These are phyloP conservation scores for Naja naja DNA, from an alignment of 2,113 vertebrate species.

Conservation along the genomic window DNA sequence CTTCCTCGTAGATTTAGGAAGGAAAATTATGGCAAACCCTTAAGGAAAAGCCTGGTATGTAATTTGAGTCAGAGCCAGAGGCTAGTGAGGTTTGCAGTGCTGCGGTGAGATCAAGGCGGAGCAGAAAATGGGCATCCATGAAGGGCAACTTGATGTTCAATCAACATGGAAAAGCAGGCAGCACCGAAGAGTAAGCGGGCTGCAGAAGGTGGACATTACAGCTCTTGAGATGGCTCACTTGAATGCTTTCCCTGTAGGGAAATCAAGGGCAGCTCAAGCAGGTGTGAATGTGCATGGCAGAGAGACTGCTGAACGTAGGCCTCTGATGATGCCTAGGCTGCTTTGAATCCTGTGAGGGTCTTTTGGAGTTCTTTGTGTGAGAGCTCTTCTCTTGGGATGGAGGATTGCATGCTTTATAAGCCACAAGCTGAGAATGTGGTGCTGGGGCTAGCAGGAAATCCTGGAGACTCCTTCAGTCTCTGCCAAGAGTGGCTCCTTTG, in stretches of 20 bases:
- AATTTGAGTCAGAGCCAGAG: slow-evolving; percentile 22
- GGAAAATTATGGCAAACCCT: slow-evolving; percentile 37
- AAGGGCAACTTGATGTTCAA: too few species aligned
- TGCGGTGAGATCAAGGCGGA: neutral
- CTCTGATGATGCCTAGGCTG: neutral
- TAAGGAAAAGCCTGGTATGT: neutral
- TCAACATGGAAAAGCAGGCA: neutral
- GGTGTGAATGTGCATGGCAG: neutral
- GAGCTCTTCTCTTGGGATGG: slow-evolving; percentile 6
- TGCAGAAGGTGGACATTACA: neutral
- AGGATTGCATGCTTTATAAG: neutral
- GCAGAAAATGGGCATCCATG: neutral
- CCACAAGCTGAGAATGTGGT: neutral
- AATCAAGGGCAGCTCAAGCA: neutral
- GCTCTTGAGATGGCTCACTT: neutral
- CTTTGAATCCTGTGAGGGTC: neutral
- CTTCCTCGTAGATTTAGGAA: slow-evolving; percentile 10
- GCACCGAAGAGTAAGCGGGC: neutral
- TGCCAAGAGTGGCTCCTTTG: neutral
- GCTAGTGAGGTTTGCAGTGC: slow-evolving; percentile 41
- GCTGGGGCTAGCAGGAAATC: neutral
- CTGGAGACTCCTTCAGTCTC: neutral
- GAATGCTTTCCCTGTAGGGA: neutral
- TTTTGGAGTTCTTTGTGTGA: neutral
- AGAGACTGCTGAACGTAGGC: neutral